phyloP scores from a whole-genome alignment of 2,888 invertebrate species.

The Aproaerema taeniolella region DNA sequence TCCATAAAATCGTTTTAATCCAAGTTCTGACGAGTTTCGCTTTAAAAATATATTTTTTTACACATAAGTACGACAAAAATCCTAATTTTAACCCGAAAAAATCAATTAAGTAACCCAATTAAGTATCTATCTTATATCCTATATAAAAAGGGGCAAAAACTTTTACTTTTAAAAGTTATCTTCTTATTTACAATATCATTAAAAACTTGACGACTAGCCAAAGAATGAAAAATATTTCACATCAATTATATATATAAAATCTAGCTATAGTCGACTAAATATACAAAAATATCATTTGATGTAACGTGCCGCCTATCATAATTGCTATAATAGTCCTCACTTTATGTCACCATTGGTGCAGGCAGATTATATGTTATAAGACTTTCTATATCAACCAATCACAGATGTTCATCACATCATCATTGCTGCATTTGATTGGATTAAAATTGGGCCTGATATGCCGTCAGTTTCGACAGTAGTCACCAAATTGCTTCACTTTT shows the following conservation, averaged over 20 bases:
- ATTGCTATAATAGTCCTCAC: conserved; percentile 27
- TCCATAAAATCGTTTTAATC: not conserved
- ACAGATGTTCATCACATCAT: too few relatives aligned
- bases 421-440: too few relatives aligned
- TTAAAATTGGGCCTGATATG: too few relatives aligned
- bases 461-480: too few relatives aligned
- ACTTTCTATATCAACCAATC: too few relatives aligned
- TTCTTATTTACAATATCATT: conserved; percentile 25
- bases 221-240: conserved; percentile 35
- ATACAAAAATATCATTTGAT: conserved; percentile 35
- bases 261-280: conserved; percentile 22
- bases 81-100: too few relatives aligned
- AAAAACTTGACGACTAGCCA: conserved; percentile 36
- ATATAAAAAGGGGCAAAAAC: conserved; percentile 35
- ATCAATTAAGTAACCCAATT: too few relatives aligned
- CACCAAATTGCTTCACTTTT: too few relatives aligned
- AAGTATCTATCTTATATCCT: conserved; percentile 23
- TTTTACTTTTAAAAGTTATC: conserved; percentile 21
- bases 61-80: too few relatives aligned
- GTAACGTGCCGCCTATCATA: too few relatives aligned
- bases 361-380: too few relatives aligned
- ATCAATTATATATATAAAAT: conserved; percentile 18
- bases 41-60: too few relatives aligned
- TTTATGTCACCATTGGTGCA: conserved; percentile 22
- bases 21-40: not conserved